These are phyloP conservation scores for Philereme vetulata DNA, from an alignment of 2,888 invertebrate genomes.

Conservation along the genomic window DNA sequence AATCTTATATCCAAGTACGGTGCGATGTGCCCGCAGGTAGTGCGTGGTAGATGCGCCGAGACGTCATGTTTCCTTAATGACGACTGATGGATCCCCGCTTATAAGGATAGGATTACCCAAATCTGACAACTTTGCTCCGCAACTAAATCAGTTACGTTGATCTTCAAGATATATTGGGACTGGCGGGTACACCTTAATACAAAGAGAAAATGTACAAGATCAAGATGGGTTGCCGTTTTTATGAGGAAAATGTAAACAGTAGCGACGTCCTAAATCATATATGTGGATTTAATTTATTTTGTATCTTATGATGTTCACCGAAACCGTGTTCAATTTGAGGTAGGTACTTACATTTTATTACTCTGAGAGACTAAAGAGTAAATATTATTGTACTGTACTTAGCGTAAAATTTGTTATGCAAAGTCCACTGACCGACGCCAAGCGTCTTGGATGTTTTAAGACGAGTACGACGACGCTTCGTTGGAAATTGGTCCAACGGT, in stretches of 20 bases:
- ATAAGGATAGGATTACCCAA: conserved; percentile 71
- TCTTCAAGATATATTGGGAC: conserved; percentile 47
- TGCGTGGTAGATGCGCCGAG: conserved; percentile 42
- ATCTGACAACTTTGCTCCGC: conserved; percentile 59
- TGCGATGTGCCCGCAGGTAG: conserved; percentile 57
- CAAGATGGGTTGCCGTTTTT: conserved; percentile 31
- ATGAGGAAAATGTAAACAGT: conserved; percentile 33
- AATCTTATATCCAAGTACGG: conserved; percentile 60
- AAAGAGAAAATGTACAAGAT: conserved; percentile 29
- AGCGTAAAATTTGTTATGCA: conserved; percentile 52
- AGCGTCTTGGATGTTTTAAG: conserved; percentile 51
- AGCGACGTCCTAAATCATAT: conserved; percentile 25
- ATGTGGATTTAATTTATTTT: conserved; percentile 21
- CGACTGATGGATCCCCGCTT: conserved; percentile 76
- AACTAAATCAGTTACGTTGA: conserved; percentile 68
- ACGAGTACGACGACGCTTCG: conserved; percentile 39
- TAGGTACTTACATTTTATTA: conserved; percentile 21
- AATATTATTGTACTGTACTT: conserved; percentile 43
- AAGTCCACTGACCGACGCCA: conserved; percentile 34
- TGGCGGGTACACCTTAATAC: conserved; percentile 37
- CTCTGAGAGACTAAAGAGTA: conserved; percentile 28
- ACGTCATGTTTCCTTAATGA: conserved; percentile 70
- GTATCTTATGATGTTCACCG: conserved; percentile 11
- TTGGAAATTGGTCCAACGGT: conserved; percentile 53
- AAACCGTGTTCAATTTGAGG: conserved; percentile 13